Evolutionary conservation across 2,888 invertebrate species (phyloP).

Genomic region (Drosophila lutescens): DNA sequence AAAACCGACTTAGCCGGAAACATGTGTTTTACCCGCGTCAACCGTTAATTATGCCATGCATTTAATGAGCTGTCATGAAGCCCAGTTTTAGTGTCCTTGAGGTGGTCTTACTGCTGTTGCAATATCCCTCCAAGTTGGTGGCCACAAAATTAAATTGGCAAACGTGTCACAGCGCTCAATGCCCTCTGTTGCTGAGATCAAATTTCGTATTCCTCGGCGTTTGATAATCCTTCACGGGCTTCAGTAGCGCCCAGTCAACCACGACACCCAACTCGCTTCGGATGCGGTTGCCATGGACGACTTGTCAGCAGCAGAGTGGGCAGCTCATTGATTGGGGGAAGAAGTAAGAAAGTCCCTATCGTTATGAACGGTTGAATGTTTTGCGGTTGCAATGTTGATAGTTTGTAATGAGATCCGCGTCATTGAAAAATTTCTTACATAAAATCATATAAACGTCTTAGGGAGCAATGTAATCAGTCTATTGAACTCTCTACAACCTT

Average conservation of each 20-base stretch:
- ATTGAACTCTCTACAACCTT: constrained; percentile 31
- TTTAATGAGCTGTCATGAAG: constrained; percentile 18
- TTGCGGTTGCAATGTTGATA: constrained; percentile 50
- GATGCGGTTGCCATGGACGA: constrained; percentile 21
- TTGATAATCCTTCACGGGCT: constrained; percentile 42
- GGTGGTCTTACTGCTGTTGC: neutral
- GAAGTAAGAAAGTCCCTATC: constrained; percentile 8
- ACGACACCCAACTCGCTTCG: constrained; percentile 12
- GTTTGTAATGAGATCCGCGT: constrained; percentile 41
- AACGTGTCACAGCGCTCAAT: neutral
- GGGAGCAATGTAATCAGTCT: constrained; percentile 4
- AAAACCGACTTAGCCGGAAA: constrained; percentile 12
- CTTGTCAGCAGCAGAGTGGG: neutral
- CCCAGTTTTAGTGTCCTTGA: neutral
- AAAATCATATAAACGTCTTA: constrained; percentile 10
- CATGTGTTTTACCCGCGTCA: constrained; percentile 17
- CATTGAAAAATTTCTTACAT: constrained; percentile 18
- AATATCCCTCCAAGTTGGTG: constrained; percentile 1
- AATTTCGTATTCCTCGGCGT: constrained; percentile 65
- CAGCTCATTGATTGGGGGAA: neutral
- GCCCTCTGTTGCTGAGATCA: constrained; percentile 29
- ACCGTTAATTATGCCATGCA: constrained; percentile 2
- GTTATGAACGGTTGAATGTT: constrained; percentile 4
- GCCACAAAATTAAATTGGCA: constrained; percentile 13
- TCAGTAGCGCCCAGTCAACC: constrained; percentile 30